These are phyloP conservation scores for Lycorma delicatula DNA, from an alignment of 1,140 invertebrate genomes.

Conservation along the genomic window DNA sequence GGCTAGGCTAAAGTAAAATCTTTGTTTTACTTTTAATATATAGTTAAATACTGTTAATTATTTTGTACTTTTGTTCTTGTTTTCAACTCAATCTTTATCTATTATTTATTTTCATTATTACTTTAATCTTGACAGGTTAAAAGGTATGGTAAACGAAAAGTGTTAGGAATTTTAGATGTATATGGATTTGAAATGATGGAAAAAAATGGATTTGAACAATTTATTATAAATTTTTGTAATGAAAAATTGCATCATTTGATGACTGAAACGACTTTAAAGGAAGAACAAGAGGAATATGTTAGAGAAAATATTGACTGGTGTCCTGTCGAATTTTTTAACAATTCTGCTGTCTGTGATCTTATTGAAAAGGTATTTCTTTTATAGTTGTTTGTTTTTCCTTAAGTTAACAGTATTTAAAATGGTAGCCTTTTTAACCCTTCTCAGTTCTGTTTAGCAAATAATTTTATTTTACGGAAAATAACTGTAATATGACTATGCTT, in stretches of 20 bases:
- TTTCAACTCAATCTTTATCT: too few relatives aligned
- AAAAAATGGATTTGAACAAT: slow-evolving; percentile 63
- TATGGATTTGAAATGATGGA: slow-evolving; percentile 83
- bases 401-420: slow-evolving; percentile 4
- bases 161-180: slow-evolving; percentile 72
- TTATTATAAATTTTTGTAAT: slow-evolving; percentile 86
- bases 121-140: slow-evolving; percentile 36
- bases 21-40: background rate
- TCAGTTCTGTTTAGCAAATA: too few relatives aligned
- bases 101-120: background rate
- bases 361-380: slow-evolving; percentile 57
- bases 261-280: slow-evolving; percentile 54
- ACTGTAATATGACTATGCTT: too few relatives aligned
- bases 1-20: too few relatives aligned
- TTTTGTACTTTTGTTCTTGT: too few relatives aligned
- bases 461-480: too few relatives aligned
- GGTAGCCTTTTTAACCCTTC: too few relatives aligned
- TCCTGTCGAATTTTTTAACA: slow-evolving; percentile 70
- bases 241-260: slow-evolving; percentile 80
- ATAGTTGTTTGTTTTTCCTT: slow-evolving; percentile 45
- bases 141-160: slow-evolving; percentile 53
- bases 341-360: slow-evolving; percentile 62
- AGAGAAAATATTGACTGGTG: slow-evolving; percentile 66
- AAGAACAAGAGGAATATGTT: slow-evolving; percentile 78
- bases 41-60: background rate